phyloP scores from a whole-genome alignment of 2,113 vertebrate genomes.

The Centropus bengalensis region DNA sequence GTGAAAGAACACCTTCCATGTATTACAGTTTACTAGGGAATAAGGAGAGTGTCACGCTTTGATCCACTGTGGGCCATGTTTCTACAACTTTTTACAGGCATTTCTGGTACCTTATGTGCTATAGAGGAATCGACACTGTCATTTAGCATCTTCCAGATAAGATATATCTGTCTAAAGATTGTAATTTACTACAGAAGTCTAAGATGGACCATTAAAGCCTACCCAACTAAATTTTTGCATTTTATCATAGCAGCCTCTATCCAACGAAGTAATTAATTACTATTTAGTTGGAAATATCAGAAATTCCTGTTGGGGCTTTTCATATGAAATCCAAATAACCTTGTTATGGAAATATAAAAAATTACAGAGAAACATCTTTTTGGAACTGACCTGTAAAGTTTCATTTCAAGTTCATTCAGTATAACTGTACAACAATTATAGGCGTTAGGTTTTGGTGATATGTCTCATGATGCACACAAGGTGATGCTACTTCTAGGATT shows the following conservation, averaged over 20 bases:
- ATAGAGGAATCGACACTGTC: neutral
- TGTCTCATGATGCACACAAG: neutral
- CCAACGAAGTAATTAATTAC: neutral
- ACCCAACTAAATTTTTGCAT: neutral
- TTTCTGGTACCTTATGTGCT: neutral
- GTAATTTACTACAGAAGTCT: neutral
- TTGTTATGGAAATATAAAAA: neutral
- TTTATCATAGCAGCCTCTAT: neutral
- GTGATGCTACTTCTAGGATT: neutral
- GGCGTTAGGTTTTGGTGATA: neutral
- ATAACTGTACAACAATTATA: neutral
- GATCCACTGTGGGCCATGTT: neutral
- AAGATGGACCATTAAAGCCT: neutral
- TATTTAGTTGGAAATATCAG: neutral
- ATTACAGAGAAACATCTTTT: neutral
- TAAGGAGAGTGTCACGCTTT: neutral
- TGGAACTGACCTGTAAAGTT: neutral
- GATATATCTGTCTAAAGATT: neutral
- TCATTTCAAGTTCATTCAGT: neutral
- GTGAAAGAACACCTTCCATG: neutral
- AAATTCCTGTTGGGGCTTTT: neutral
- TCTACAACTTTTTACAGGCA: neutral
- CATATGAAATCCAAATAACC: neutral
- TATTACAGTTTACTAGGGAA: neutral
- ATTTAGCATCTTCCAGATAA: neutral